Evolutionary conservation across 2,113 vertebrate species (phyloP).

Genomic region (Glareola pratincola): DNA sequence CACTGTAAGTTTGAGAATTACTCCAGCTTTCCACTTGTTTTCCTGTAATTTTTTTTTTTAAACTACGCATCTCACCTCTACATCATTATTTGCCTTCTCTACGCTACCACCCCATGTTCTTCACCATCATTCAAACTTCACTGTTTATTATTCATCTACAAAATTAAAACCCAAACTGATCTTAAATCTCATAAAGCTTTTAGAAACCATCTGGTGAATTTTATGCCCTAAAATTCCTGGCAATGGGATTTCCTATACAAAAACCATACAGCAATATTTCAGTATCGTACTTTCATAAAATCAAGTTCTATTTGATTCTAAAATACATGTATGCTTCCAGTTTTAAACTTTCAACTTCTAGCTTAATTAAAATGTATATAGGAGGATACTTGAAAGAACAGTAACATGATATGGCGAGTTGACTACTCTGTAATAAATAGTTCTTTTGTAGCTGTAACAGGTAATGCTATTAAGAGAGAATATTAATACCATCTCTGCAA

Average conservation of each 20-base stretch:
- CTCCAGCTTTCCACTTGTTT: not conserved
- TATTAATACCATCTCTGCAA: not conserved
- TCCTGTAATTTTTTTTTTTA: not conserved
- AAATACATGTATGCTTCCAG: not conserved
- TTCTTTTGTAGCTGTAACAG: not conserved
- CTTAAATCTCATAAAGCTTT: not conserved
- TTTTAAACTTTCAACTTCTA: not conserved
- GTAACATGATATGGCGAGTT: not conserved
- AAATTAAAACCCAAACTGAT: not conserved
- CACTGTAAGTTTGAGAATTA: not conserved
- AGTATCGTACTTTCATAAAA: not conserved
- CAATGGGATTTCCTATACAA: not conserved
- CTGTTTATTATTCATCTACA: not conserved
- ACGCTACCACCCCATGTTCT: not conserved
- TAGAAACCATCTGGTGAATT: not conserved
- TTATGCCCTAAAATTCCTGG: not conserved
- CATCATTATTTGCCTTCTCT: not conserved
- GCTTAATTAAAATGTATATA: not conserved
- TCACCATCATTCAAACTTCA: not conserved
- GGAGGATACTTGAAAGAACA: not conserved
- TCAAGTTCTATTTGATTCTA: not conserved
- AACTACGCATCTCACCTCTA: not conserved
- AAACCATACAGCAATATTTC: not conserved
- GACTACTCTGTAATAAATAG: not conserved
- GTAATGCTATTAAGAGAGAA: not conserved